A percentile compares a stretch with the other conserved stretches of the same genome.
phyloP scores from a whole-genome alignment of 2,113 vertebrate genomes.

The Microcebus murinus region DNA sequence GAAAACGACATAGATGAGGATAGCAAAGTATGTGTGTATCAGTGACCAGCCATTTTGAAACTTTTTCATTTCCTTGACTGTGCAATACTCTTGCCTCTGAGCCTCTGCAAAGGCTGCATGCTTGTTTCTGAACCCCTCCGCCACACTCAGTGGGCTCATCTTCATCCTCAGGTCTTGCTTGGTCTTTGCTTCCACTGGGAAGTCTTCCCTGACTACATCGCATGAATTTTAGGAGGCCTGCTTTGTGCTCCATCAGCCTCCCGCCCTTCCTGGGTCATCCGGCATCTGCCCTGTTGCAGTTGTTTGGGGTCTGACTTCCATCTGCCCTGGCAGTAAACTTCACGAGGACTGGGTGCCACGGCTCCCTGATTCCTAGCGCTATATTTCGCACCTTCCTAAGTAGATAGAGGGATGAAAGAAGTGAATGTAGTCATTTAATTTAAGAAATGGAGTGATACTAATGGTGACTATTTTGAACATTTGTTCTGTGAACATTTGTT shows the following conservation, averaged over 20 bases:
- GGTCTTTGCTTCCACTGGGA: neutral
- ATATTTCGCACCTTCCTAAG: neutral
- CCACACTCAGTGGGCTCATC: too few species aligned
- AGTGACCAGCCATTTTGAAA: neutral
- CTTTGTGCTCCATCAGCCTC: neutral
- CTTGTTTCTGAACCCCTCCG: neutral
- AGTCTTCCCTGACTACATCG: neutral
- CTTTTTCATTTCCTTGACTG: neutral
- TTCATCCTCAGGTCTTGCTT: neutral
- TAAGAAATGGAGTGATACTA: neutral
- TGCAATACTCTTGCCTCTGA: neutral
- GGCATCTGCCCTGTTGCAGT: too few species aligned
- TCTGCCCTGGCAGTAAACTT: neutral
- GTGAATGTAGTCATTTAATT: neutral
- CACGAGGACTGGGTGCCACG: accelerated
- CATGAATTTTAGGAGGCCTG: neutral
- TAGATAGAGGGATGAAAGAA: neutral
- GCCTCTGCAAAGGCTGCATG: neutral
- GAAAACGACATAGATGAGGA: neutral
- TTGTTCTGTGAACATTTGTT: neutral
- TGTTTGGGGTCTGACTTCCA: neutral
- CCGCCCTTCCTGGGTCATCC: neutral
- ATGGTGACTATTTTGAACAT: neutral
- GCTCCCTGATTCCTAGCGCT: neutral
- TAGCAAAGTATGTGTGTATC: neutral